Evolutionary conservation across 2,797 vertebrate species (phyloP).

Genomic region (Pangasius larnaudii): DNA sequence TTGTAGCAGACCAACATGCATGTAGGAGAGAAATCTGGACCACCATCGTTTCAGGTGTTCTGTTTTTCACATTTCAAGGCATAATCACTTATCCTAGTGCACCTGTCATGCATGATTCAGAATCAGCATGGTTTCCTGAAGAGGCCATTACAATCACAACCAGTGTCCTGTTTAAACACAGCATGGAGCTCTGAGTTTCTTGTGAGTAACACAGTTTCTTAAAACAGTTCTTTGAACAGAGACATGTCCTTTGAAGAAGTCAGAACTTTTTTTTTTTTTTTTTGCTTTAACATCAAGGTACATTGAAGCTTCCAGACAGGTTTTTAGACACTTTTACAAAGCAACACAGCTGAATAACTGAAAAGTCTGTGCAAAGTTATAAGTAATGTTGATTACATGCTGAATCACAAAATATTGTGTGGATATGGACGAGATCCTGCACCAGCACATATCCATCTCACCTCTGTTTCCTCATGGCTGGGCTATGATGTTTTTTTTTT

Average conservation of each 20-base stretch:
- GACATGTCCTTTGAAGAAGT: not conserved
- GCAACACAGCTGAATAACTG: not conserved
- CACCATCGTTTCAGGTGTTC: not conserved
- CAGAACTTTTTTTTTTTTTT: not conserved
- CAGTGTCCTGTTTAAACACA: slow-evolving; percentile 3
- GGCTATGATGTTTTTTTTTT: not conserved
- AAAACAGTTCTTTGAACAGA: slow-evolving; percentile 22
- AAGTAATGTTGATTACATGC: not conserved
- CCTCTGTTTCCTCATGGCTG: not conserved
- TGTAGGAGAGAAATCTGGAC: not conserved
- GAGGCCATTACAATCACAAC: slow-evolving; percentile 13
- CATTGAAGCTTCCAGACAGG: not conserved
- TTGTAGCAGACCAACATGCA: not conserved
- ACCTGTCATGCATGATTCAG: not conserved
- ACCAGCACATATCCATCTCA: not conserved
- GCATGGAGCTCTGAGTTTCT: slow-evolving; percentile 6
- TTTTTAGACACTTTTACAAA: slow-evolving; percentile 3
- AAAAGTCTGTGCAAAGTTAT: not conserved
- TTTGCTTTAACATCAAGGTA: not conserved
- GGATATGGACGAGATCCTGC: not conserved
- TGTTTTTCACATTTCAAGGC: slow-evolving; percentile 21
- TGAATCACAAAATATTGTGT: not conserved
- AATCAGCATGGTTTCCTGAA: slow-evolving; percentile 17
- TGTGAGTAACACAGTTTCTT: slow-evolving; percentile 9
- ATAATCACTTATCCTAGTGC: slow-evolving; percentile 19